A percentile compares a stretch with the other conserved stretches of the same genome.
Conservation (phyloP, 2,797 vertebrate genomes). For the Rachycentron canadum region DNA sequence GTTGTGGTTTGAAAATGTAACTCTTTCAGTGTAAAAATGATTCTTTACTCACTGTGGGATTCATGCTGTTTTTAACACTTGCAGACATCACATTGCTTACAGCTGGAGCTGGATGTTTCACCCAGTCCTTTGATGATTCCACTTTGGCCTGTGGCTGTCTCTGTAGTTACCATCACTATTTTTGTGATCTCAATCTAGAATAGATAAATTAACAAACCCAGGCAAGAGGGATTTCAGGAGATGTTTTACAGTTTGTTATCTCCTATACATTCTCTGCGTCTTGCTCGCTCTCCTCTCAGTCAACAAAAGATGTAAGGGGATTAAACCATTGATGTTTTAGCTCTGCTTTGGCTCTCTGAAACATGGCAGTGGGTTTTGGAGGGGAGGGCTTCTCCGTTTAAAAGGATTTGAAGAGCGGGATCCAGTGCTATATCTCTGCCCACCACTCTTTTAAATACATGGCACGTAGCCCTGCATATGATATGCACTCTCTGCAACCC, state of each 20-base stretch:
- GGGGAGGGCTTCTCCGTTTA: constrained; percentile 55
- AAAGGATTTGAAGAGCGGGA: constrained; percentile 73
- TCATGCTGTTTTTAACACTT: neutral
- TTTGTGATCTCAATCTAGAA: constrained; percentile 23
- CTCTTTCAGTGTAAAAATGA: neutral
- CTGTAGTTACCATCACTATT: neutral
- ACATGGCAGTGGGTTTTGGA: constrained; percentile 54
- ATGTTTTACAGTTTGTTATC: constrained; percentile 53
- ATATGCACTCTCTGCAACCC: constrained; percentile 65
- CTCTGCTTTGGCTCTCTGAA: constrained; percentile 53
- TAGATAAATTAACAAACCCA: constrained; percentile 41
- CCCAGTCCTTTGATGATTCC: constrained; percentile 28
- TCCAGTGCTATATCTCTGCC: constrained; percentile 61
- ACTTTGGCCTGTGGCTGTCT: constrained; percentile 29
- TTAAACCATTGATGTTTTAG: constrained; percentile 72
- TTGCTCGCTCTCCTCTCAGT: constrained; percentile 55
- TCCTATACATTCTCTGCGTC: constrained; percentile 45
- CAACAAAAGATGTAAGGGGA: constrained; percentile 76
- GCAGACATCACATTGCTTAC: neutral
- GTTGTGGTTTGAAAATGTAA: neutral
- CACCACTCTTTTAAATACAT: constrained; percentile 73
- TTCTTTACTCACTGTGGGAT: neutral
- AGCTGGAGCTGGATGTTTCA: neutral
- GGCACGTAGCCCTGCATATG: constrained; percentile 72
- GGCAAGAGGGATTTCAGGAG: constrained; percentile 44